A percentile compares a stretch with the other conserved stretches of the same genome.
phyloP scores from a whole-genome alignment of 1,140 invertebrate genomes.

The Drosophila rhopaloa region DNA sequence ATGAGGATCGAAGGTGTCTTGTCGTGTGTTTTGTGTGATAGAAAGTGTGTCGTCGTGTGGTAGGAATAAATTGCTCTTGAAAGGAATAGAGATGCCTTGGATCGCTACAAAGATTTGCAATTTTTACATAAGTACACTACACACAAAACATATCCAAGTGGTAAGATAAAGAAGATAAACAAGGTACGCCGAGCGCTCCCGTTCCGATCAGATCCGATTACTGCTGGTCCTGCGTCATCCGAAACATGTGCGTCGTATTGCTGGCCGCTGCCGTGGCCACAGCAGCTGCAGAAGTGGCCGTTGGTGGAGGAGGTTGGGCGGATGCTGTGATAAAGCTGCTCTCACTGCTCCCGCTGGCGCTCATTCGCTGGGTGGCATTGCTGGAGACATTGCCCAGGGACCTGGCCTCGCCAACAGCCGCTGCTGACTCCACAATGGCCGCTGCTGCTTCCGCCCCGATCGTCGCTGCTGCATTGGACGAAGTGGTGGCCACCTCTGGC shows the following conservation, averaged over 20 bases:
- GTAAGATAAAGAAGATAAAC: conserved; percentile 41
- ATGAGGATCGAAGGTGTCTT: conserved; percentile 36
- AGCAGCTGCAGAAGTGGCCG: conserved; percentile 74
- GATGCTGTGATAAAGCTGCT: conserved; percentile 62
- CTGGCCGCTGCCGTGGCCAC: conserved; percentile 79
- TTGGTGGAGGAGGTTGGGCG: conserved; percentile 54
- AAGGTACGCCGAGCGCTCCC: conserved; percentile 30
- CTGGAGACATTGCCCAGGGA: not conserved
- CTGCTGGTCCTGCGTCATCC: conserved; percentile 73
- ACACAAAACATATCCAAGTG: conserved; percentile 64
- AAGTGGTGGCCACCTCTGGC: conserved; percentile 11
- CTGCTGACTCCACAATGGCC: conserved; percentile 21
- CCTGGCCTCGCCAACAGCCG: conserved; percentile 24
- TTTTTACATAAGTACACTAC: conserved; percentile 80
- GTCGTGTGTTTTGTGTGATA: conserved; percentile 1
- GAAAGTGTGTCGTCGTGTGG: conserved; percentile 9
- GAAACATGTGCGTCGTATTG: conserved; percentile 78
- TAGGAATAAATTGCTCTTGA: conserved; percentile 41
- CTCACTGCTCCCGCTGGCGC: conserved; percentile 21
- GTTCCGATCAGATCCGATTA: conserved; percentile 23
- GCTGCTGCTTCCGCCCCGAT: conserved; percentile 32
- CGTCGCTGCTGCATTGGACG: conserved; percentile 9
- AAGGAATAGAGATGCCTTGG: conserved; percentile 40
- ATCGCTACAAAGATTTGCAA: conserved; percentile 39
- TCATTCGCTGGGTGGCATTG: conserved; percentile 15